These are phyloP conservation scores for Drosophila saltans DNA, from an alignment of 1,140 invertebrate species.

Conservation along the genomic window DNA sequence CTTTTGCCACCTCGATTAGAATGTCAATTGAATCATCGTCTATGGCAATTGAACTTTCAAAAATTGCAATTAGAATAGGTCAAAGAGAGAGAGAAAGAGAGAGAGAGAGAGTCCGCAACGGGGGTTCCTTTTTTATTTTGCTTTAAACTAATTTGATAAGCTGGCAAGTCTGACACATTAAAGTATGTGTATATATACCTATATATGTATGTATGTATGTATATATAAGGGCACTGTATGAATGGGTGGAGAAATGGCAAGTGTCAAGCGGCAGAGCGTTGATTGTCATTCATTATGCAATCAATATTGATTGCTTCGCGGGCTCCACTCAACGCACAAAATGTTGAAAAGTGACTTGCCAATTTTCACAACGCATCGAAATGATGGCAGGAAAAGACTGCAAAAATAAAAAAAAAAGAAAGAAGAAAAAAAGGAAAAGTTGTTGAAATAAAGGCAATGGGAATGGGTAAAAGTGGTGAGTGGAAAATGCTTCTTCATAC, in stretches of 20 bases:
- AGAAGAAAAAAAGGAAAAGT: conserved; percentile 21
- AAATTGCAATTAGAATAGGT: conserved; percentile 56
- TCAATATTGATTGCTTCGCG: conserved; percentile 78
- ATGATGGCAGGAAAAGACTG: conserved; percentile 22
- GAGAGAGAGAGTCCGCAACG: too few species aligned
- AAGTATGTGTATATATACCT: not conserved
- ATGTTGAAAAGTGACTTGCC: conserved; percentile 73
- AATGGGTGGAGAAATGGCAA: conserved; percentile 39
- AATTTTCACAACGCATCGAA: conserved; percentile 65
- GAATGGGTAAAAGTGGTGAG: conserved; percentile 8
- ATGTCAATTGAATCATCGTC: conserved; percentile 76
- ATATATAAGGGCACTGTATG: not conserved
- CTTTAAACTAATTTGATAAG: conserved; percentile 47
- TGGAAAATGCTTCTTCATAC: conserved; percentile 10
- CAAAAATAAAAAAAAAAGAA: conserved; percentile 6
- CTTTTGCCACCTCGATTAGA: conserved; percentile 30
- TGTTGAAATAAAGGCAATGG: conserved; percentile 1
- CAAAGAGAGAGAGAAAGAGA: too few species aligned
- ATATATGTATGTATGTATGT: not conserved
- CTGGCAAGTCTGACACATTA: not conserved
- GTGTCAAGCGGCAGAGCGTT: conserved; percentile 62
- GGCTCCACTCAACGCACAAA: conserved; percentile 38
- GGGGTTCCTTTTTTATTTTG: conserved; percentile 1
- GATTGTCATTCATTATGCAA: conserved; percentile 81
- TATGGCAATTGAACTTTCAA: conserved; percentile 52